Conservation (phyloP, 2,113 vertebrate genomes). For the Malurus alboscapulatus region DNA sequence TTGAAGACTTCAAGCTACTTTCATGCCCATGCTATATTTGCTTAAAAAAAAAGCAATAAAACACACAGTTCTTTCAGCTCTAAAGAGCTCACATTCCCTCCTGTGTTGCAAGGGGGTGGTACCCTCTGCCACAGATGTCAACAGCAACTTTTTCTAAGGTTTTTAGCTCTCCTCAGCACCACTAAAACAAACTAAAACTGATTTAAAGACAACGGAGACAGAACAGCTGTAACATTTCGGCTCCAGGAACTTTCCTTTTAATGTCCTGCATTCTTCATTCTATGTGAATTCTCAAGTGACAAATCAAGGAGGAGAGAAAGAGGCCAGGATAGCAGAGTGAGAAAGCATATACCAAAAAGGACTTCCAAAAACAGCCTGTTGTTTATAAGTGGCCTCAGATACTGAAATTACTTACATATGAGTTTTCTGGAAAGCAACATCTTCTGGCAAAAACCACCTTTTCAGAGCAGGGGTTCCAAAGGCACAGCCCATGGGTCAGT, state of each 20-base stretch:
- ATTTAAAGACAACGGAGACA: neutral
- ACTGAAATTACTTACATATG: slow-evolving; percentile 2
- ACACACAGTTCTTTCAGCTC: neutral
- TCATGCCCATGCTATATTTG: accelerated
- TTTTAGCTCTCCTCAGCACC: neutral
- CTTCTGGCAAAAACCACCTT: neutral
- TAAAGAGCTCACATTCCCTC: neutral
- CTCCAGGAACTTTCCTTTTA: slow-evolving; percentile 18
- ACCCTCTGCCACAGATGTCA: neutral
- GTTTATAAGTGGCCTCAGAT: neutral
- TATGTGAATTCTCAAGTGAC: slow-evolving; percentile 32
- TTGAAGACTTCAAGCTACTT: neutral
- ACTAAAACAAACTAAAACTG: neutral
- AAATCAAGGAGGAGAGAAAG: slow-evolving; percentile 4
- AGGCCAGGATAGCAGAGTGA: neutral
- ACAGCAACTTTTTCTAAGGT: neutral
- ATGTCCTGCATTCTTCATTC: slow-evolving; percentile 16
- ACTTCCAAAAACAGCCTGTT: slow-evolving; percentile 14
- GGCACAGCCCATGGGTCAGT: neutral
- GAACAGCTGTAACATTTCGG: slow-evolving; percentile 23
- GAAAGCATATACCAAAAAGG: neutral
- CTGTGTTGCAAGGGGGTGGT: neutral
- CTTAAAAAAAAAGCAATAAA: neutral
- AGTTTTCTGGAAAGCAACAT: slow-evolving; percentile 13
- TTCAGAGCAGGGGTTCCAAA: neutral